phyloP scores from a whole-genome alignment of 2,888 invertebrate species.

The Calliscelio sp. region DNA sequence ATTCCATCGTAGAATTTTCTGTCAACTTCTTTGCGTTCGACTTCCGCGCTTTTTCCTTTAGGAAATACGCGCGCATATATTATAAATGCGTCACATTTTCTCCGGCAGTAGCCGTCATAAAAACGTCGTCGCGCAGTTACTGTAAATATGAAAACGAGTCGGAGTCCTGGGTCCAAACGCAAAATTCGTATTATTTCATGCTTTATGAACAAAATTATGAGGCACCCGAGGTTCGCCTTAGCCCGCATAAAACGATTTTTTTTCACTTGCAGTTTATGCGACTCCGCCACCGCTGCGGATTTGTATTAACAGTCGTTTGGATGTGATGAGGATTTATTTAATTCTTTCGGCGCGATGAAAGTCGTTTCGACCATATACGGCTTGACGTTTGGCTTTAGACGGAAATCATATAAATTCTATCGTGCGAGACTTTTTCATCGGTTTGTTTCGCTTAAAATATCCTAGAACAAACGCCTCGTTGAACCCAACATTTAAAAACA shows the following conservation, averaged over 20 bases:
- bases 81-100: conserved; percentile 47
- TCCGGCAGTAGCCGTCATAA: conserved; percentile 50
- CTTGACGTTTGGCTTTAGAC: conserved; percentile 51
- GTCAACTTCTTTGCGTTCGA: conserved; percentile 21
- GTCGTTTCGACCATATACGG: conserved; percentile 50
- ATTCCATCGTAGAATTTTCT: conserved; percentile 48
- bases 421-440: conserved; percentile 18
- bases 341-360: conserved; percentile 48
- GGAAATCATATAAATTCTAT: conserved; percentile 54
- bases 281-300: conserved; percentile 33
- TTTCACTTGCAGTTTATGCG: conserved; percentile 35
- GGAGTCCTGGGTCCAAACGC: conserved; percentile 75
- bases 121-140: conserved; percentile 56
- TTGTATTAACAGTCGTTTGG: conserved; percentile 59
- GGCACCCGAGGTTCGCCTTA: conserved; percentile 51
- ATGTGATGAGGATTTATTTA: conserved; percentile 60
- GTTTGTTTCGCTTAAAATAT: conserved; percentile 25
- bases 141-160: conserved; percentile 70
- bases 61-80: conserved; percentile 49
- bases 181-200: conserved; percentile 80
- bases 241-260: conserved; percentile 45
- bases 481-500: conserved; percentile 14
- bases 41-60: conserved; percentile 36
- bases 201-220: conserved; percentile 62
- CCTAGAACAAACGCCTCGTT: conserved; percentile 9